Base-by-base conservation (phyloP, 2,113 vertebrate species). In the Thryonomys swinderianus region DNA sequence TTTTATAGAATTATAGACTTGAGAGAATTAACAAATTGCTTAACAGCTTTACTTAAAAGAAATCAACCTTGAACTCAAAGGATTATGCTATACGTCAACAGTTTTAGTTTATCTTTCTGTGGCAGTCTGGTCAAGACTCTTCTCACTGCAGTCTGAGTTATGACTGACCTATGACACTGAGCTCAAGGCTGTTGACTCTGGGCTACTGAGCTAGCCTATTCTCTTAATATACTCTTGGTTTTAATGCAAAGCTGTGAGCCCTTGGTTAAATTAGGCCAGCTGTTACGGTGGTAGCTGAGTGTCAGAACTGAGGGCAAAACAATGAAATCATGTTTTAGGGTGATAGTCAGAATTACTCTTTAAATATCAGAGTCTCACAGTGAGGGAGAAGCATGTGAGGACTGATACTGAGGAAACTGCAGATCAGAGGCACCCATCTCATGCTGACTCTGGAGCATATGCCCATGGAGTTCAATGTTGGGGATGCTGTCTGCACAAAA, bases 261-360 rank as follows among this genome's bases (percentile, higher is more conserved):
- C 53, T 89, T 40, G 53, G 80, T 91, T 95, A 74, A 83, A 23
- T 93, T 71, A 78, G 78, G 51, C 69, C 59, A 27, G 57, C 79
- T 12, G 0, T 94, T 51, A 64, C 64, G 40, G 59, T 85, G 86
- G 80, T 66, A 86, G 62, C 88, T 55, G 55, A 90, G 62, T 55
- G 78, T 93, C 79, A 96, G 69, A 51, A 71, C 51, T 21, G 13
- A 55, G 73, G 88, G 73, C 89, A 91, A 42, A 88, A 81, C 12
- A 32, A n/a, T 91, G 94, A 95, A 82, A 73, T 96, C 82, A 69
- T 82, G 59, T 93, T 85, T 94, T 79, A 89, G 40, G 48, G 10
- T 1, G 18, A 12, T 57, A 40, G 71, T 84, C 76, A 81, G 80
- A 37, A 76, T 89, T 91, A n/a, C 53, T 59, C 78, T 90, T 90